Base-by-base conservation (phyloP, 2,888 invertebrate genomes). In the Aphrophora alni region DNA sequence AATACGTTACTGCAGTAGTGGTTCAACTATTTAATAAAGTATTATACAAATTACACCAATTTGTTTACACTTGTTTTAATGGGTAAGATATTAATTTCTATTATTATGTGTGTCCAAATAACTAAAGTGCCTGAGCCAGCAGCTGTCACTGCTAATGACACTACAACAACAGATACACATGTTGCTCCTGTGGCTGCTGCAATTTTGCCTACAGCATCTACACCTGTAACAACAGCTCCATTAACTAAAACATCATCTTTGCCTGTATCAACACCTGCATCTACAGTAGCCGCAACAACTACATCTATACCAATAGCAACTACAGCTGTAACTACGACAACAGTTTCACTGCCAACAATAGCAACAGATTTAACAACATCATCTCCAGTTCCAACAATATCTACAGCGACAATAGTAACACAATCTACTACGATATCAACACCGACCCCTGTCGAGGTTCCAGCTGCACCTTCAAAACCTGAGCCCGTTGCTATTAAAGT, bases 361-460 rank as follows among this genome's bases (percentile, higher is more conserved):
- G 77, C 86, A 86, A 78, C 87, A 87, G 71, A 84, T 21, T 59
- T 59, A 59, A 59, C 59, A 59, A 17, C 44, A 44, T 59, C 59
- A 79, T 82, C 81, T 80, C 80, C 83, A 83, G 74, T 81, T 82
- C 51, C 81, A 76, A n/a, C 74, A 33, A 21, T 81, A 78, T 38
- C 80, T 73, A 81, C 78, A 80, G 76, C 75, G 71, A 73, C 80
- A 80, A 73, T 80, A 80, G 78, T 77, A 51, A 33, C 81, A 59
- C 76, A 82, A 79, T n/a, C 72, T 78, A 33, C 83, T 79, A 75
- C 89, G 80, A 85, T 87, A 82, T 83, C 82, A 75, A 10, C 73
- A 80, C 28, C 88, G 89, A 84, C 87, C 93, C 73, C 95, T 97
- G 0, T 90, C 97, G 82, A 97, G 97, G 88, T 97, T 97, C 86